These are phyloP conservation scores for Oophaga sylvatica DNA, from an alignment of 2,797 vertebrate species.

Conservation along the genomic window DNA sequence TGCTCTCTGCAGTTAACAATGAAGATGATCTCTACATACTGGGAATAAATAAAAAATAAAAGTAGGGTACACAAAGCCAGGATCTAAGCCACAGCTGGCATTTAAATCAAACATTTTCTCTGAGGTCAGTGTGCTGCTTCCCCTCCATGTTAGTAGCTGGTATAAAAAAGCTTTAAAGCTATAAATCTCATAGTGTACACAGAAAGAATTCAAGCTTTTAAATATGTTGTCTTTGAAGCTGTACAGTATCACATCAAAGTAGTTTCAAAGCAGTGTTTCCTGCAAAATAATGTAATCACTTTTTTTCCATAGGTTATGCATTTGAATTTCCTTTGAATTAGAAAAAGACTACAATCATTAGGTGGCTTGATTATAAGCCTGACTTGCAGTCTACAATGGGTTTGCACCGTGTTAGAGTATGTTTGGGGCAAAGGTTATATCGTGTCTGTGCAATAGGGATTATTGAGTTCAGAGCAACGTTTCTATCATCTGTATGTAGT, in stretches of 20 bases:
- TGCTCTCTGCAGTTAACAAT: slow-evolving; percentile 57
- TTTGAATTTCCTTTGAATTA: slow-evolving; percentile 61
- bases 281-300: slow-evolving; percentile 62
- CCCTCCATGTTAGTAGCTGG: slow-evolving; percentile 58
- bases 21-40: slow-evolving; percentile 57
- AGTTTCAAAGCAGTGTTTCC: slow-evolving; percentile 62
- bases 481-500: background rate
- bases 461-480: background rate
- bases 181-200: slow-evolving; percentile 60
- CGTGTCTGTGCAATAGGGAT: background rate
- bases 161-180: slow-evolving; percentile 58
- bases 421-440: background rate
- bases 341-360: slow-evolving; percentile 58
- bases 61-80: slow-evolving; percentile 60
- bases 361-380: slow-evolving; percentile 55
- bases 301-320: slow-evolving; percentile 58
- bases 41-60: slow-evolving; percentile 62
- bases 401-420: slow-evolving; percentile 1
- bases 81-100: slow-evolving; percentile 62
- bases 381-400: background rate
- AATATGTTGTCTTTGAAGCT: slow-evolving; percentile 62
- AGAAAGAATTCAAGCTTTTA: slow-evolving; percentile 61
- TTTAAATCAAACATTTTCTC: slow-evolving; percentile 64
- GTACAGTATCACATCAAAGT: slow-evolving; percentile 62
- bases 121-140: slow-evolving; percentile 60